Conservation (phyloP, 2,113 vertebrate genomes). For the Cettia cetti region DNA sequence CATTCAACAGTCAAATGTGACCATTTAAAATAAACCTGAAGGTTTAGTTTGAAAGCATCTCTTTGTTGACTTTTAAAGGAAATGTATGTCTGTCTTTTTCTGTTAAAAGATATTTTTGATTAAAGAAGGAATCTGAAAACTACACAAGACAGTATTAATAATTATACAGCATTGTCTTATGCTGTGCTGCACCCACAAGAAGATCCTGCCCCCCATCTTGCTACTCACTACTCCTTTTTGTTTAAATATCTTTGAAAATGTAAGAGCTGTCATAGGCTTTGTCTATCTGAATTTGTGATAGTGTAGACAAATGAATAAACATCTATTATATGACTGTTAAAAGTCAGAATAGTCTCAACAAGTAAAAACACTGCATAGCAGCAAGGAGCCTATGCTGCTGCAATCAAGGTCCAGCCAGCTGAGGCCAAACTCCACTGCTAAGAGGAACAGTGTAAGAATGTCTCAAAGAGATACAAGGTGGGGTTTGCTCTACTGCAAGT, state of each 20-base stretch:
- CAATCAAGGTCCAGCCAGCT: background rate
- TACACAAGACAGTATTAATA: background rate
- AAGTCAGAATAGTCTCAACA: background rate
- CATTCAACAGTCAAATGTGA: background rate
- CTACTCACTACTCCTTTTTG: background rate
- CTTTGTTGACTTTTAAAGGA: background rate
- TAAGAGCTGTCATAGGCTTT: background rate
- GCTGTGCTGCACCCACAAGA: background rate
- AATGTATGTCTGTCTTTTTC: rapidly evolving
- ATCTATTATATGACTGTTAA: background rate
- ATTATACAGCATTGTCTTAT: background rate
- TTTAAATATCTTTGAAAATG: background rate
- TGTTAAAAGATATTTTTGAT: background rate
- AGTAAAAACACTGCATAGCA: background rate
- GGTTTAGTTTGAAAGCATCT: background rate
- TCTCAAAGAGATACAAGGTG: background rate
- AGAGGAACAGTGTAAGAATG: background rate
- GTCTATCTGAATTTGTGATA: background rate
- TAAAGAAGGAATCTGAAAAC: background rate
- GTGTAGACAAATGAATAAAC: background rate
- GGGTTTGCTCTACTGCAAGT: background rate
- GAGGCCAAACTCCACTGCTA: background rate
- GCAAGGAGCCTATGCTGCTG: background rate
- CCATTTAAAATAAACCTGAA: background rate
- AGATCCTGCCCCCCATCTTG: background rate